These are phyloP conservation scores for Helleia helle DNA, from an alignment of 2,888 invertebrate genomes.

Conservation along the genomic window DNA sequence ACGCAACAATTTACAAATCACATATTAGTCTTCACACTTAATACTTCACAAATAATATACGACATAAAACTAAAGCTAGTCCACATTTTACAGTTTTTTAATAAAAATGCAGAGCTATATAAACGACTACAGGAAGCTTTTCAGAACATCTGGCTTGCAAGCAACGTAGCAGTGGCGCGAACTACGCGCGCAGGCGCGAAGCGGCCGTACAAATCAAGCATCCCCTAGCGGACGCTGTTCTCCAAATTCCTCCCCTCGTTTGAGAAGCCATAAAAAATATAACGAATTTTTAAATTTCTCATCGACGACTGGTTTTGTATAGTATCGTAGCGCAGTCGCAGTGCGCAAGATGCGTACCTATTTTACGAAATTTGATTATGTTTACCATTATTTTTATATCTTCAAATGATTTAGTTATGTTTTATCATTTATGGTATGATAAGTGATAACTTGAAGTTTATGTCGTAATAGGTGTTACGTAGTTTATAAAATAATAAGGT, in stretches of 20 bases:
- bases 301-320: conserved; percentile 57
- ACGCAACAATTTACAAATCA: conserved; percentile 51
- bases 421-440: no score
- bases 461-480: no score
- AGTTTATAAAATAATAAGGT: no score
- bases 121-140: conserved; percentile 70
- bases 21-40: conserved; percentile 55
- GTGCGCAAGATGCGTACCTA: conserved; percentile 12
- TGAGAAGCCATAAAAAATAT: conserved; percentile 67
- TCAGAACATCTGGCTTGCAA: conserved; percentile 72
- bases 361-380: no score
- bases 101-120: conserved; percentile 54
- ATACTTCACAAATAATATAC: conserved; percentile 51
- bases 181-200: conserved; percentile 72
- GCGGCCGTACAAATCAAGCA: conserved; percentile 48
- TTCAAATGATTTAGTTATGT: no score
- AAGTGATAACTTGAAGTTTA: no score
- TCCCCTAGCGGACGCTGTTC: conserved; percentile 63
- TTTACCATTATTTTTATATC: no score
- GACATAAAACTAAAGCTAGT: conserved; percentile 50
- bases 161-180: conserved; percentile 74
- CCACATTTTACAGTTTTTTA: conserved; percentile 59
- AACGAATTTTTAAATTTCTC: conserved; percentile 67
- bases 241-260: conserved; percentile 61
- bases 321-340: conserved; percentile 23